A percentile compares a stretch with the other conserved stretches of the same genome.
These are phyloP conservation scores for Drosophila mayaguana DNA, from an alignment of 2,888 invertebrate species.

Conservation along the genomic window DNA sequence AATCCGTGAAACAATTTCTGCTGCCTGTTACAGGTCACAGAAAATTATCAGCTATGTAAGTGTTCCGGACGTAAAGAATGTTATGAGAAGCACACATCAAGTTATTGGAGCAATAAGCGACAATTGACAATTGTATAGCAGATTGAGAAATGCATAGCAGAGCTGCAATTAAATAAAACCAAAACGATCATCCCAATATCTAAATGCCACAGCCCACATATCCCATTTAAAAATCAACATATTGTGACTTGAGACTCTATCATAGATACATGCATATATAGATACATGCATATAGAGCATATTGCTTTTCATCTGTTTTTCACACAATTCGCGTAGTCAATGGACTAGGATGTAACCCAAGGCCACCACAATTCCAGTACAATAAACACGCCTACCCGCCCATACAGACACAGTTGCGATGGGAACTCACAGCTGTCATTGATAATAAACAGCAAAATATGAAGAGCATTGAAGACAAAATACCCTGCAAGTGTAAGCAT, in stretches of 20 bases:
- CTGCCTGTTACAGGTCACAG: constrained; percentile 8
- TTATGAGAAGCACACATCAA: background rate
- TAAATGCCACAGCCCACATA: background rate
- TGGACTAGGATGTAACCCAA: constrained; percentile 38
- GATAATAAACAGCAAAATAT: constrained; percentile 39
- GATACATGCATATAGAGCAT: background rate
- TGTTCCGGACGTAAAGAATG: background rate
- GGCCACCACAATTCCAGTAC: constrained; percentile 46
- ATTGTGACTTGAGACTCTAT: background rate
- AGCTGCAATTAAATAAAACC: background rate
- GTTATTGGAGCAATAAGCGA: constrained; percentile 8
- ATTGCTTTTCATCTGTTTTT: constrained; percentile 6
- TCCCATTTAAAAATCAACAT: background rate
- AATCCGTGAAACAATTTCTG: constrained; percentile 30
- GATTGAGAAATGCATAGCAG: background rate
- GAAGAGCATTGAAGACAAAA: background rate
- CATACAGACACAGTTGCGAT: constrained; percentile 18
- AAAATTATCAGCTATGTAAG: background rate
- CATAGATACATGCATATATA: background rate
- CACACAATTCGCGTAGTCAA: constrained; percentile 29
- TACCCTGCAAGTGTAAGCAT: background rate
- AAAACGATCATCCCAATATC: background rate
- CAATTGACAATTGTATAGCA: background rate
- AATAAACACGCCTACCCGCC: constrained; percentile 29
- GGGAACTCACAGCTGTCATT: constrained; percentile 56